These are phyloP conservation scores for Drosophila sordidula DNA, from an alignment of 2,888 invertebrate species.

Conservation along the genomic window DNA sequence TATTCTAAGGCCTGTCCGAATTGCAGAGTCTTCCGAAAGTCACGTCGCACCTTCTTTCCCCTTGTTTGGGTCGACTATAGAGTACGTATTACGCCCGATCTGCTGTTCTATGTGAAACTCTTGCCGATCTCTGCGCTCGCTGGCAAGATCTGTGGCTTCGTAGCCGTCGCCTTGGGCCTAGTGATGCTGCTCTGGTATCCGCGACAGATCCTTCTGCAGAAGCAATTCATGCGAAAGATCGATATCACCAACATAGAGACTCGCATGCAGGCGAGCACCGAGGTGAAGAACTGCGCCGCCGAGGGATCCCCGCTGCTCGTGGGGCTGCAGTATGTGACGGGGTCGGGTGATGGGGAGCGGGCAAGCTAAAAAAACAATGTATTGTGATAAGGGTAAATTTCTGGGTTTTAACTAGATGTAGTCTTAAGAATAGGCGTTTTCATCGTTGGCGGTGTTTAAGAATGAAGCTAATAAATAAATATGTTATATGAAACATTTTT, in stretches of 20 bases:
- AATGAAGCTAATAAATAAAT: conserved; percentile 13
- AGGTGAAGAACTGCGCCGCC: conserved; percentile 29
- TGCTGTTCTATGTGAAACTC: conserved; percentile 62
- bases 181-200: conserved; percentile 71
- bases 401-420: conserved; percentile 21
- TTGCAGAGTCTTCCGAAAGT: conserved; percentile 65
- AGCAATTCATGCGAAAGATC: conserved; percentile 67
- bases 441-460: conserved; percentile 13
- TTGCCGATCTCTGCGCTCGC: conserved; percentile 49
- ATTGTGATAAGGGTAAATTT: conserved; percentile 43
- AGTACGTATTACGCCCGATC: conserved; percentile 60
- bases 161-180: conserved; percentile 55
- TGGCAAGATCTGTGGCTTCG: conserved; percentile 54
- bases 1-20: no score
- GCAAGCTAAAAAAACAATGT: conserved; percentile 29
- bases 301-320: conserved; percentile 66
- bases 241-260: conserved; percentile 63
- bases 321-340: conserved; percentile 49
- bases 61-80: conserved; percentile 78
- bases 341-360: conserved; percentile 12
- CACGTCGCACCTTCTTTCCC: conserved; percentile 69
- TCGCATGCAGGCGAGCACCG: conserved; percentile 33
- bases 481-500: no score
- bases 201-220: conserved; percentile 52
- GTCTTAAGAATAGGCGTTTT: conserved; percentile 12